A percentile compares a stretch with the other conserved stretches of the same genome.
Evolutionary conservation across 2,113 vertebrate species (phyloP).

Genomic region (Hemicordylus capensis): DNA sequence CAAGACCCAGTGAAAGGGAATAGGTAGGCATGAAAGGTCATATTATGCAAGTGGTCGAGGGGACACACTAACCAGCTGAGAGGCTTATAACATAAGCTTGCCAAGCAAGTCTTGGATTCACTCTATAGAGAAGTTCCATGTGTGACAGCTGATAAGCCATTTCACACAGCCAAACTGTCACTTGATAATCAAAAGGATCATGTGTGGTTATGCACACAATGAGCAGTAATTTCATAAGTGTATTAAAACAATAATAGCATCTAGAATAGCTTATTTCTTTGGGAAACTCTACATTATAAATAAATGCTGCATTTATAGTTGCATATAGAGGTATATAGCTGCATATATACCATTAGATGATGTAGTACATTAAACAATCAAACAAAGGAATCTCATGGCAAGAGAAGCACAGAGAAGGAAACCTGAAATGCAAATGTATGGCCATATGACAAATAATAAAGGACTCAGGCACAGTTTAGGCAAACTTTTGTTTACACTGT

Average conservation of each 20-base stretch:
- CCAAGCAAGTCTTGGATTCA: too few species aligned
- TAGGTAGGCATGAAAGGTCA: neutral
- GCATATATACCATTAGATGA: too few species aligned
- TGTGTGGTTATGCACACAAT: neutral
- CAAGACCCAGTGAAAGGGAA: neutral
- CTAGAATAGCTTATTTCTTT: neutral
- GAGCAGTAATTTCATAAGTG: conserved; percentile 20
- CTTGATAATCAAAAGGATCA: neutral
- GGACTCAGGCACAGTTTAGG: neutral
- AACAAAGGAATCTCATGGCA: neutral
- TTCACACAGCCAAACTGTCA: neutral
- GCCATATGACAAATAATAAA: neutral
- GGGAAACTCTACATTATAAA: conserved; percentile 12
- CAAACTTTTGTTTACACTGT: neutral
- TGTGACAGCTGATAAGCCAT: neutral
- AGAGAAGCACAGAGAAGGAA: neutral
- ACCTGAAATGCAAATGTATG: conserved; percentile 22
- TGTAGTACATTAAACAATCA: neutral
- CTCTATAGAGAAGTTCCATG: neutral
- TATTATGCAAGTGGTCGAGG: neutral
- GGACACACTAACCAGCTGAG: neutral
- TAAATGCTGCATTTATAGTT: neutral
- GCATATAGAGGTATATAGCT: neutral
- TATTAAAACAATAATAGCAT: neutral
- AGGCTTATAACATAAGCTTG: neutral